Base-by-base conservation (phyloP, 2,113 vertebrate genomes). In the Chloebia gouldiae region DNA sequence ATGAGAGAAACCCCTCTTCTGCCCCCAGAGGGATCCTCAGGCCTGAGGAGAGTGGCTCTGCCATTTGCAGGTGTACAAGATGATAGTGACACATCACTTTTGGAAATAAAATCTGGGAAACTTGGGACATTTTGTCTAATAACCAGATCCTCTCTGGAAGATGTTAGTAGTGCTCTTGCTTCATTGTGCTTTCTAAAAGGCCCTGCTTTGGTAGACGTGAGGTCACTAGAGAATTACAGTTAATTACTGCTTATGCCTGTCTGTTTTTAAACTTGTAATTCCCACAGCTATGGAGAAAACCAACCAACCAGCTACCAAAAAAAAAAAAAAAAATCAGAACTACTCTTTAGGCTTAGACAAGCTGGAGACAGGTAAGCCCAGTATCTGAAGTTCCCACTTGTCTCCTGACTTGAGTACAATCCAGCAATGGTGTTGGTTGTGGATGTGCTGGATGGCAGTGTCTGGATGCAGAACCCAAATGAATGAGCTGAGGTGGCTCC, bases 181-280 rank as follows among this genome's bases (percentile, higher is more conserved):
- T 93, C 81, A 60, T 61, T 5, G 0, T 71, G 60, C 76, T 78
- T 93, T 88, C 59, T 25, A 53, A 64, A 86, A 90, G 56, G 30
- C 60, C 22, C 11, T 86, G 60, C 60, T 75, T 86, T 78, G 88
- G 82, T 92, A 90, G 90, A 66, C 88, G 54, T 11, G 40, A 66
- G 71, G 76, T 90, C 87, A 88, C 92, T 81, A 60, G 88, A 95
- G 90, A 93, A 88, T 92, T 94, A 65, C 44, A 63, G 76, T 86
- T 96, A 90, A 94, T 95, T 96, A 56, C 79, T 88, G 64, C 81
- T 95, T 92, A 81, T 84, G 83, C 68, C 35, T 85, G 37, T 85
- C 81, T 92, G 71, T 63, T 82, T 90, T 83, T 80, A 86, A 94
- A 92, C 68, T 86, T 81, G 51, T 92, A 96, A 81, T 81, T 72